phyloP scores from a whole-genome alignment of 1,140 invertebrate species.

The Tetraneura akinire region DNA sequence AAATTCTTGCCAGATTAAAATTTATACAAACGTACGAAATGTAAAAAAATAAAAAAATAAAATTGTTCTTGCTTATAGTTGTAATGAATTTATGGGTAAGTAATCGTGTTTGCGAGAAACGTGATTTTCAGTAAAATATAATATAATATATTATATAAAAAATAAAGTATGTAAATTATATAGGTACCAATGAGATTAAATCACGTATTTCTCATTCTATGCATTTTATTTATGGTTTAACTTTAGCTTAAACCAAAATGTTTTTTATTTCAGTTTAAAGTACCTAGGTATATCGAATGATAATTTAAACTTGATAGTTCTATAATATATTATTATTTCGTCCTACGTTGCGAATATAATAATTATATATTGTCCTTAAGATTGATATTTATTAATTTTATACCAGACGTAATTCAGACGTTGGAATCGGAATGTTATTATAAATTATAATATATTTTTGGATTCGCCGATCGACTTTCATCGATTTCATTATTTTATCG shows the following conservation, averaged over 20 bases:
- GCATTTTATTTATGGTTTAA: neutral
- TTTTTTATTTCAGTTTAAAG: neutral
- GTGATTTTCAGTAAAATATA: constrained; percentile 7
- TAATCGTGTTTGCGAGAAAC: neutral
- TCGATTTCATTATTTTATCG: no score
- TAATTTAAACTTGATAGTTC: neutral
- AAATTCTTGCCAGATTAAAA: neutral
- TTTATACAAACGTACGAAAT: neutral
- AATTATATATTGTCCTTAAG: no score
- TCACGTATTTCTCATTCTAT: neutral
- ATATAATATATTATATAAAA: no score
- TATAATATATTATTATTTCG: no score
- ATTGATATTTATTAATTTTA: no score
- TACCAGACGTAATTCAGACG: no score
- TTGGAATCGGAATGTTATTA: no score
- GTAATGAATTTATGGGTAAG: constrained; percentile 24
- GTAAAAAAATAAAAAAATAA: neutral
- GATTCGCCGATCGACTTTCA: no score
- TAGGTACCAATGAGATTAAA: constrained; percentile 1
- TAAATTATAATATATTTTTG: no score
- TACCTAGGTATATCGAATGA: neutral
- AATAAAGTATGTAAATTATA: constrained; percentile 6
- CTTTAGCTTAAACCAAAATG: neutral
- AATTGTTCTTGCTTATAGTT: neutral
- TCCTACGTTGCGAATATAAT: no score